Base-by-base conservation (phyloP, 1,140 invertebrate genomes). In the Drosophila sucinea region DNA sequence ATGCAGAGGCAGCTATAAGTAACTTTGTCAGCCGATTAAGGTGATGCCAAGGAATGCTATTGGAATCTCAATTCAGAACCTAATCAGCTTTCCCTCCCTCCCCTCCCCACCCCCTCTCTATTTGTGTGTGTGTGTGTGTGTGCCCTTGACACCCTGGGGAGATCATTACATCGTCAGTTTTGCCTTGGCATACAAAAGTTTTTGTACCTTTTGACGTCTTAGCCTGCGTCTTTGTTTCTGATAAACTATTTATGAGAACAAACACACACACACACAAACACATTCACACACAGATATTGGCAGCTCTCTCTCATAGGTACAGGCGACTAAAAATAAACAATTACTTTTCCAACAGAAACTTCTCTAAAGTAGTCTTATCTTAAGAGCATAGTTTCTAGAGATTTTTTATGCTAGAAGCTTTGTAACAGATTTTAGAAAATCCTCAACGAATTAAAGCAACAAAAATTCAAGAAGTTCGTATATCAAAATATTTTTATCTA, bases 21-120 rank as follows among this genome's bases (percentile, higher is more conserved):
- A 89, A 89, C 84, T 89, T 89, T 89, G 84, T 81, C 84, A 89
- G 80, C 84, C 84, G 84, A 89, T 89, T 89, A 89, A 84, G 84
- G 84, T 89, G 84, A 89, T 84, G 84, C 80, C 76, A 67, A 70
- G 84, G 69, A 84, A 84, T 89, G 84, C 84, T 76, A 65, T 71
- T 80, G 72, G 84, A 89, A 89, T 89, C 79, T 79, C 85, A 89
- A 89, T 89, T 77, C 73, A 67, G 63, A 56, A 73, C 76, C 76
- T 79, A 79, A 79, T 79, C 75, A 79, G 77, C 68, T 83, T 51
- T 51, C 77, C 65, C 54, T 60, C 62, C 71, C n/a, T n/a, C n/a
- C n/a, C n/a, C n/a, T n/a, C n/a, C n/a, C n/a, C n/a, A n/a, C n/a
- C n/a, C 55, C 27, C 51, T 57, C 35, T 10, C 30, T 40, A 35